Base-by-base conservation (phyloP, 2,113 vertebrate species). In the Ariopsis seemanni region DNA sequence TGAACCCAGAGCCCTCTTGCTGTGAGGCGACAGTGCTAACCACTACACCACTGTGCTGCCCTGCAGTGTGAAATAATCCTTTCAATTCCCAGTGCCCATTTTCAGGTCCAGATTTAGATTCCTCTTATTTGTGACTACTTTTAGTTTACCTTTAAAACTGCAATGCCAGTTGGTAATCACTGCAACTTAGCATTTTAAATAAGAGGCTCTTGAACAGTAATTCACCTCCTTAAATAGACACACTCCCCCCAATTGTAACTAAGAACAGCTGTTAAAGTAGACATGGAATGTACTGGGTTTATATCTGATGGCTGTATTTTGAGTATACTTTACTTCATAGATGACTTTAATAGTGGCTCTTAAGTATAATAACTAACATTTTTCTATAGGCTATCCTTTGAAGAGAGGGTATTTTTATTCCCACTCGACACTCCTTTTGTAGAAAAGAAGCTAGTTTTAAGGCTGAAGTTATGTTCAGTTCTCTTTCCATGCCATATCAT, bases 401-500 rank as follows among this genome's bases (percentile, higher is more conserved):
- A 57, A 79, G 14, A 30, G 53, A 79, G 55, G 27, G 1, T 48
- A 58, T 81, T 60, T 60, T 60, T 60, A 60, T 22, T 81, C 10
- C 27, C 5, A 81, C 7, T 60, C 9, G 60, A 20, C 9, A 30
- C n/a, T 18, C 14, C 1, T 4, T 57, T 58, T 34, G 7, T 57
- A 14, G 77, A 57, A 79, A 55, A 18, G 27, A 60, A 62, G 17
- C 18, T 62, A 63, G 79, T 52, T 48, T 48, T 53, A 30, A 25
- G 30, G 34, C 55, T 62, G 11, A 4, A 58, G 84, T 58, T 85
- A 9, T 72, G 15, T 34, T 48, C 30, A 80, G 20, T 55, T 84
- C 57, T 71, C 74, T 30, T 22, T n/a, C 8, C 15, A 85, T 86
- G 67, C 55, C 12, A 69, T 71, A 87, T 86, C 69, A 74, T 67